These are phyloP conservation scores for Cetoscarus ocellatus DNA, from an alignment of 2,797 vertebrate species.

Conservation along the genomic window DNA sequence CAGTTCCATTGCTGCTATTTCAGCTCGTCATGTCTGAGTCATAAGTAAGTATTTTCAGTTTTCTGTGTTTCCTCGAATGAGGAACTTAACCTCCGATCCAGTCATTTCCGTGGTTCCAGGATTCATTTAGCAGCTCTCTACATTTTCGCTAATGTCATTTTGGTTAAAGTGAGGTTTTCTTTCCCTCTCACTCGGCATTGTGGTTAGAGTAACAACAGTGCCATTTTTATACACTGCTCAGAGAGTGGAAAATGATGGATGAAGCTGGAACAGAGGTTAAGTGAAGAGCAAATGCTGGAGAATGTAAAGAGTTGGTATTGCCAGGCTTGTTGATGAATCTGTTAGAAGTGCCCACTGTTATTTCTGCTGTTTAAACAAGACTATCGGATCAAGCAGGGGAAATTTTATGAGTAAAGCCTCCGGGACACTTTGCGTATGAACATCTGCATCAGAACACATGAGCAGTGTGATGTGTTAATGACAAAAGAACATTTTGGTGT, in stretches of 20 bases:
- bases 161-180: conserved; percentile 20
- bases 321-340: not conserved
- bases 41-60: not conserved
- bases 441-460: not conserved
- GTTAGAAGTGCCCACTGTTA: not conserved
- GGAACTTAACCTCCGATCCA: not conserved
- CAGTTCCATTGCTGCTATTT: not conserved
- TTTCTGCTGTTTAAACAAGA: not conserved
- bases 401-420: not conserved
- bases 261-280: not conserved
- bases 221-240: conserved; percentile 9
- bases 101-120: conserved; percentile 3
- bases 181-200: conserved; percentile 3
- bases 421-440: not conserved
- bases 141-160: conserved; percentile 2
- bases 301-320: not conserved
- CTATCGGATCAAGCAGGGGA: not conserved
- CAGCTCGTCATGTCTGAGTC: not conserved
- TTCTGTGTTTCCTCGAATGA: not conserved
- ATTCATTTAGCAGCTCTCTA: conserved; percentile 7
- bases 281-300: not conserved
- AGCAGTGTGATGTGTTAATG: too few species aligned
- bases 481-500: too few species aligned
- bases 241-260: not conserved
- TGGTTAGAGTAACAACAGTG: conserved; percentile 1